Evolutionary conservation across 2,113 vertebrate species (phyloP).

Genomic region (Opisthocomus hoazin): DNA sequence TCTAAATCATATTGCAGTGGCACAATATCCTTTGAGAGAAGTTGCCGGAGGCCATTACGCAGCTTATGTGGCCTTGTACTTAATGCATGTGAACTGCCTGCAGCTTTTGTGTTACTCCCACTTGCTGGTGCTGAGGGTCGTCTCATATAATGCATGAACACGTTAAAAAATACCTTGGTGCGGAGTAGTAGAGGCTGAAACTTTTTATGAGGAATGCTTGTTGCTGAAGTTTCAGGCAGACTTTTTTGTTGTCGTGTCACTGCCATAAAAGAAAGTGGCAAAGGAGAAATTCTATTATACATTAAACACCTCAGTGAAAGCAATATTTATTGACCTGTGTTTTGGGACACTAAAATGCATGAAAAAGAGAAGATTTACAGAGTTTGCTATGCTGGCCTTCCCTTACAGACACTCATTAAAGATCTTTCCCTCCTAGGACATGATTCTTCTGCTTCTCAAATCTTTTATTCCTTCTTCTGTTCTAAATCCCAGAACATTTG

Average conservation of each 20-base stretch:
- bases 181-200: background rate
- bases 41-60: background rate
- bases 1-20: background rate
- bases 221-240: background rate
- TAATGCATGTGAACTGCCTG: background rate
- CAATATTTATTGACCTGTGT: constrained; percentile 27
- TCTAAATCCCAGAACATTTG: background rate
- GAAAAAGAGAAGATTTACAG: constrained; percentile 12
- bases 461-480: background rate
- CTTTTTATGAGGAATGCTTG: background rate
- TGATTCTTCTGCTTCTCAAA: background rate
- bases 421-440: background rate
- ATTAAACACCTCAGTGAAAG: background rate
- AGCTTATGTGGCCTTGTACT: background rate
- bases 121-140: background rate
- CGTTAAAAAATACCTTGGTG: background rate
- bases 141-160: background rate
- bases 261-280: background rate
- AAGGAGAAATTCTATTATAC: constrained; percentile 4
- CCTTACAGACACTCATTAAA: background rate
- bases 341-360: background rate
- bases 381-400: background rate
- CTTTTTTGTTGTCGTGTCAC: background rate
- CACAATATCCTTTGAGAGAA: background rate
- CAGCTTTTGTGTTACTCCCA: background rate